Percentiles rank a stretch among this genome's conserved stretches.
Conservation (phyloP, 2,888 invertebrate genomes). For the Pyrgus malvae region DNA sequence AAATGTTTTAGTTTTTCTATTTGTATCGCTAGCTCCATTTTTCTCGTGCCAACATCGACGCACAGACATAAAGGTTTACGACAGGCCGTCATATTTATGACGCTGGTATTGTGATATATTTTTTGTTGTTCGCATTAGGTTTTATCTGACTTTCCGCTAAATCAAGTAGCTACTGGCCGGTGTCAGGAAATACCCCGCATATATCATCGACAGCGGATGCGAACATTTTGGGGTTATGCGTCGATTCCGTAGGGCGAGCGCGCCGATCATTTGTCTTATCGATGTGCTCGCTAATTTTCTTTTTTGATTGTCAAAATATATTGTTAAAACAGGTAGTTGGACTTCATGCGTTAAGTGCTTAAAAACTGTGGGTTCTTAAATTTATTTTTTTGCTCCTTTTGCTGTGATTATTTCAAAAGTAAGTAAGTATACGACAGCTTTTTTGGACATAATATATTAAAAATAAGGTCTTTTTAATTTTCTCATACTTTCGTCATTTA, state of each 20-base stretch:
- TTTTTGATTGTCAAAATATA: slow-evolving; percentile 2
- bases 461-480: too few species aligned
- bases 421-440: too few species aligned
- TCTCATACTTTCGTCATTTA: too few species aligned
- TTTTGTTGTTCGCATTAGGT: slow-evolving; percentile 82
- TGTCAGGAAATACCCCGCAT: slow-evolving; percentile 79
- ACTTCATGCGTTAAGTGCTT: too few species aligned
- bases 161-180: slow-evolving; percentile 82
- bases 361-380: too few species aligned
- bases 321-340: too few species aligned
- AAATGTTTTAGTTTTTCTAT: slow-evolving; percentile 50
- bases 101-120: slow-evolving; percentile 79
- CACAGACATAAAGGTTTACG: slow-evolving; percentile 81
- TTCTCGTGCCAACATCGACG: slow-evolving; percentile 76
- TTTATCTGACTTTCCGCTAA: slow-evolving; percentile 82
- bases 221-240: slow-evolving; percentile 73
- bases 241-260: slow-evolving; percentile 59
- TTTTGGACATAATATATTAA: too few species aligned
- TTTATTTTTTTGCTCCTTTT: too few species aligned
- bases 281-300: slow-evolving; percentile 37
- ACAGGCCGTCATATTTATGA: slow-evolving; percentile 81
- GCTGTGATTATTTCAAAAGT: too few species aligned
- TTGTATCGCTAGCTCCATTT: slow-evolving; percentile 70
- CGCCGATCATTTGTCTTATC: slow-evolving; percentile 65
- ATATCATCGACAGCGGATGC: slow-evolving; percentile 74